Percentiles rank a stretch among this genome's conserved stretches.
Conservation (phyloP, 2,113 vertebrate species). For the Thomomys bottae region DNA sequence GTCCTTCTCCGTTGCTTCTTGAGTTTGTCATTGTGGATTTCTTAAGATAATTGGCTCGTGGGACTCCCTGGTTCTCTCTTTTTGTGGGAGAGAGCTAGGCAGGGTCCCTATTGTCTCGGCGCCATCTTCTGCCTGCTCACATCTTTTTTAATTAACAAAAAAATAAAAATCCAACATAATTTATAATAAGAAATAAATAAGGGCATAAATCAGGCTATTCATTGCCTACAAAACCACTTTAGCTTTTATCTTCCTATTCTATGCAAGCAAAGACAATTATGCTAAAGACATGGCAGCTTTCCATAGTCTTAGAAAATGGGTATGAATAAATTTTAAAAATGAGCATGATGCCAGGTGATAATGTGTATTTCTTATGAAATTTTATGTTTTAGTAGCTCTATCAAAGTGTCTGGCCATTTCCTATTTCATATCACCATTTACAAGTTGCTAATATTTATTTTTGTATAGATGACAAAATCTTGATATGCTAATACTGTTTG, state of each 20-base stretch:
- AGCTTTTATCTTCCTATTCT: neutral
- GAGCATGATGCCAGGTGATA: constrained; percentile 7
- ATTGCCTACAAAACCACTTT: neutral
- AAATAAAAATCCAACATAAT: neutral
- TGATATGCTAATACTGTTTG: neutral
- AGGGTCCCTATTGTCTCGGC: no score
- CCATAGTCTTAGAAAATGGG: neutral
- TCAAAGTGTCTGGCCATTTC: constrained; percentile 47
- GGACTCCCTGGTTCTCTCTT: no score
- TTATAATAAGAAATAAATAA: constrained; percentile 28
- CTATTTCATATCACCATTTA: constrained; percentile 54
- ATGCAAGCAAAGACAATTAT: neutral
- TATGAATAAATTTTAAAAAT: neutral
- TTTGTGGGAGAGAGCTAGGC: no score
- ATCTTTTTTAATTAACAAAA: neutral
- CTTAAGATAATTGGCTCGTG: no score
- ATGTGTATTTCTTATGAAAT: constrained; percentile 18
- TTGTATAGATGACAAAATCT: constrained; percentile 56
- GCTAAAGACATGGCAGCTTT: constrained; percentile 5
- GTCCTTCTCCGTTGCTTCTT: no score
- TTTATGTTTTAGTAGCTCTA: constrained; percentile 35
- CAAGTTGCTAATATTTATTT: constrained; percentile 48
- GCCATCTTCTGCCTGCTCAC: no score
- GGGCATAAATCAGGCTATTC: neutral
- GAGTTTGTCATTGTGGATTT: no score